Conservation (phyloP, 2,888 invertebrate species). For the Sicus ferrugineus region DNA sequence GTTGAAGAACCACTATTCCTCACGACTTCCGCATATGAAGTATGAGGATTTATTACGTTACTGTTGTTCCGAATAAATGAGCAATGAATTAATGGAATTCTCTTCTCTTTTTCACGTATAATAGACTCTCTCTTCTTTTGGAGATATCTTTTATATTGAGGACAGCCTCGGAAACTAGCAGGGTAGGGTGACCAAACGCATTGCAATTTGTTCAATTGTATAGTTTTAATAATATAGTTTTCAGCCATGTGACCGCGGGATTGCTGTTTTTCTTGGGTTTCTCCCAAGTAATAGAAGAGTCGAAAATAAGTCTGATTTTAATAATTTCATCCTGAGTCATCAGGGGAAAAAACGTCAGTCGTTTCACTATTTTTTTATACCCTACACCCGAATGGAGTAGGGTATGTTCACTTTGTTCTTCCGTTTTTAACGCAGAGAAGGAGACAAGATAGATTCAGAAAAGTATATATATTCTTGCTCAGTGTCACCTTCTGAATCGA, state of each 20-base stretch:
- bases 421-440: too few relatives aligned
- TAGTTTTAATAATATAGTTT: background rate
- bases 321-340: background rate
- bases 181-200: background rate
- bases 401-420: too few relatives aligned
- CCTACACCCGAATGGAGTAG: too few relatives aligned
- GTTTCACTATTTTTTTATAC: too few relatives aligned
- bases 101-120: background rate
- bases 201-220: background rate
- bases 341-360: too few relatives aligned
- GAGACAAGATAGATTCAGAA: too few relatives aligned
- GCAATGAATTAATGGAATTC: background rate
- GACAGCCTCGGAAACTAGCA: background rate
- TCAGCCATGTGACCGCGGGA: background rate
- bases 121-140: background rate
- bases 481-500: too few relatives aligned
- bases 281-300: background rate
- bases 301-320: background rate
- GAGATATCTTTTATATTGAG: background rate
- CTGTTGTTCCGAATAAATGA: background rate
- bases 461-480: too few relatives aligned
- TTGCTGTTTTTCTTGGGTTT: conserved; percentile 7
- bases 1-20: background rate
- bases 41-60: background rate
- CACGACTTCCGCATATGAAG: background rate